A percentile compares a stretch with the other conserved stretches of the same genome.
Evolutionary conservation across 2,113 vertebrate genomes (phyloP).

Genomic region (Laticauda laticaudata): DNA sequence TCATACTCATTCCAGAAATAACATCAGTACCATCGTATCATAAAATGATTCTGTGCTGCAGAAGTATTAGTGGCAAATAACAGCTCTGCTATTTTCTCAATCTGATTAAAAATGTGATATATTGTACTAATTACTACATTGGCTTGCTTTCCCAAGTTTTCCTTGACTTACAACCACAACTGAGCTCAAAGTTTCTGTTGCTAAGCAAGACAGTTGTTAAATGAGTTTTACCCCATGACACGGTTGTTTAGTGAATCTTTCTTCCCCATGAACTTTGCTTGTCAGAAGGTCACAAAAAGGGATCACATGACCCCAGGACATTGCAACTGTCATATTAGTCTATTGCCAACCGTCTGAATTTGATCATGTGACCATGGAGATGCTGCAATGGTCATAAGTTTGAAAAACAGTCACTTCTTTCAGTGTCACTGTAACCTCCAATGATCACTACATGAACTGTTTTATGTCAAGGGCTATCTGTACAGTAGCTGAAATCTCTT

Average conservation of each 20-base stretch:
- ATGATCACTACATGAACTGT: not conserved
- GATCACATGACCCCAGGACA: not conserved
- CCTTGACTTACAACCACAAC: not conserved
- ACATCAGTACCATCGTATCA: not conserved
- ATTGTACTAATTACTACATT: not conserved
- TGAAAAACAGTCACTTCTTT: not conserved
- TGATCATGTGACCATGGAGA: not conserved
- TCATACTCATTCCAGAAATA: not conserved
- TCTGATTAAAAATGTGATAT: not conserved
- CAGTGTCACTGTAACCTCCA: not conserved
- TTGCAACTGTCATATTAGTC: not conserved
- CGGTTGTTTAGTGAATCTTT: not conserved
- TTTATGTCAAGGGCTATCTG: not conserved
- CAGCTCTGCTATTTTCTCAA: not conserved
- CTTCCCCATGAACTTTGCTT: not conserved
- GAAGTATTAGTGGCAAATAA: not conserved
- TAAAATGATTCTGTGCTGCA: not conserved
- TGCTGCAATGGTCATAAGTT: not conserved
- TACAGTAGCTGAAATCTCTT: not conserved
- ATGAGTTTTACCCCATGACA: not conserved
- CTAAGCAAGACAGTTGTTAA: not conserved
- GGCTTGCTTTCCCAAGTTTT: not conserved
- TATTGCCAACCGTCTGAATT: not conserved
- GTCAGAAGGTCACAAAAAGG: not conserved
- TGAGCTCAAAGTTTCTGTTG: not conserved